A percentile compares a stretch with the other conserved stretches of the same genome.
Evolutionary conservation across 2,888 invertebrate genomes (phyloP).

Genomic region (Chalcosyrphus nemorum): DNA sequence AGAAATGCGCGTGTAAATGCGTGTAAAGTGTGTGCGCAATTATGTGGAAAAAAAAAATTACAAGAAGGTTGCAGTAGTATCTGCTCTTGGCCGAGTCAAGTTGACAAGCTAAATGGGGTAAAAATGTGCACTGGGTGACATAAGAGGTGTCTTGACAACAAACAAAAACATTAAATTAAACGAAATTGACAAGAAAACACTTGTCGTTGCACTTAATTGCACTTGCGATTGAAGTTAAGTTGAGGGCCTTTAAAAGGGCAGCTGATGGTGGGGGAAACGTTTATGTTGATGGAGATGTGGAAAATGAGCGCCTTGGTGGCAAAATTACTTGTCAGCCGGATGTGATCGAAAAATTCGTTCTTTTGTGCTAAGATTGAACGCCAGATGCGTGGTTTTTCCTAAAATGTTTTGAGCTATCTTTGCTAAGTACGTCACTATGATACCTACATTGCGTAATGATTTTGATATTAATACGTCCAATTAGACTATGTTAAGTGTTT

Average conservation of each 20-base stretch:
- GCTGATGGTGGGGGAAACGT: neutral
- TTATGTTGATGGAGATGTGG: neutral
- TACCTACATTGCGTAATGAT: too few relatives aligned
- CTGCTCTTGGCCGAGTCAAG: constrained; percentile 20
- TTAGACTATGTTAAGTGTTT: too few relatives aligned
- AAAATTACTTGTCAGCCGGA: too few relatives aligned
- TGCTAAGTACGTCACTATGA: too few relatives aligned
- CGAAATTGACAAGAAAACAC: constrained; percentile 10
- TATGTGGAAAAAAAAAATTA: constrained; percentile 37
- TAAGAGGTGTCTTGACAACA: constrained; percentile 12
- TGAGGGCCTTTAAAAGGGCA: neutral
- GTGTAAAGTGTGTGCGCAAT: constrained; percentile 54
- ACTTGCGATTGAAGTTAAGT: neutral
- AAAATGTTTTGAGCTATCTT: too few relatives aligned
- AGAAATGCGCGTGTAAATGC: constrained; percentile 42
- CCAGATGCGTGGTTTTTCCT: too few relatives aligned
- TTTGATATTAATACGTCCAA: too few relatives aligned
- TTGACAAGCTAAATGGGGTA: neutral
- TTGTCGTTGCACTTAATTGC: neutral
- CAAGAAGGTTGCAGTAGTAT: constrained; percentile 5
- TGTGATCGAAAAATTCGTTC: too few relatives aligned
- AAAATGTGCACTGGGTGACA: constrained; percentile 37
- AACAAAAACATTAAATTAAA: neutral
- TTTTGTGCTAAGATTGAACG: too few relatives aligned
- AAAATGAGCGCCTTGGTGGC: too few relatives aligned